A percentile compares a stretch with the other conserved stretches of the same genome.
Evolutionary conservation across 2,113 vertebrate genomes (phyloP).

Genomic region (Desmodus rotundus): DNA sequence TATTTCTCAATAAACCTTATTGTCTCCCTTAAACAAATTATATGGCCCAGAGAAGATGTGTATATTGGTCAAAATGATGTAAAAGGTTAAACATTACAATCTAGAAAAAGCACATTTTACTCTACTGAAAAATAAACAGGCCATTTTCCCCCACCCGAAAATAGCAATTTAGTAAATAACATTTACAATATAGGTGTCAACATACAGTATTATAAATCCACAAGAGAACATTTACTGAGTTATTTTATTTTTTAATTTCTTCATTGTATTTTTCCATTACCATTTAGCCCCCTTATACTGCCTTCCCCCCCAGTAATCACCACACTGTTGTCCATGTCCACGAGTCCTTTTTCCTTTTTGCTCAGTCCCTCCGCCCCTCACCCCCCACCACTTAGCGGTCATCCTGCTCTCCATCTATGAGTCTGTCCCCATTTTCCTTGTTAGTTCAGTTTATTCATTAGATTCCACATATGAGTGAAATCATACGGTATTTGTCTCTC

Average conservation of each 20-base stretch:
- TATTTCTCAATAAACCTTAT: not conserved
- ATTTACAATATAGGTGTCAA: not conserved
- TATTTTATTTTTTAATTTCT: not conserved
- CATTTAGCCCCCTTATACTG: too few species aligned
- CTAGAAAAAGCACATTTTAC: constrained; percentile 11
- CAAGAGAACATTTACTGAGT: not conserved
- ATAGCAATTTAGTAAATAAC: not conserved
- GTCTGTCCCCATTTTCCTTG: too few species aligned
- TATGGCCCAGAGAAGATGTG: not conserved
- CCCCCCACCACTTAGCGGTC: too few species aligned
- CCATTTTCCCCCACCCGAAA: not conserved
- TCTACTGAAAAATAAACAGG: constrained; percentile 5
- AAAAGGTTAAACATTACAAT: constrained; percentile 18
- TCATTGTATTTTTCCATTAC: too few species aligned
- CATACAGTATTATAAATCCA: not conserved
- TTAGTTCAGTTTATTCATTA: too few species aligned
- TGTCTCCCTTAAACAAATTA: not conserved
- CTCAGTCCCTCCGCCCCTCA: too few species aligned
- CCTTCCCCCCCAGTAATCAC: too few species aligned
- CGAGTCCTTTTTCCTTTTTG: too few species aligned
- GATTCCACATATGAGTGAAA: too few species aligned
- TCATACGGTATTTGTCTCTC: too few species aligned
- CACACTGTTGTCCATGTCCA: too few species aligned
- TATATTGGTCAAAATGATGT: not conserved
- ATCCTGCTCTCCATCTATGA: too few species aligned